These are phyloP conservation scores for Heliconius ismenius DNA, from an alignment of 2,888 invertebrate genomes.

Conservation along the genomic window DNA sequence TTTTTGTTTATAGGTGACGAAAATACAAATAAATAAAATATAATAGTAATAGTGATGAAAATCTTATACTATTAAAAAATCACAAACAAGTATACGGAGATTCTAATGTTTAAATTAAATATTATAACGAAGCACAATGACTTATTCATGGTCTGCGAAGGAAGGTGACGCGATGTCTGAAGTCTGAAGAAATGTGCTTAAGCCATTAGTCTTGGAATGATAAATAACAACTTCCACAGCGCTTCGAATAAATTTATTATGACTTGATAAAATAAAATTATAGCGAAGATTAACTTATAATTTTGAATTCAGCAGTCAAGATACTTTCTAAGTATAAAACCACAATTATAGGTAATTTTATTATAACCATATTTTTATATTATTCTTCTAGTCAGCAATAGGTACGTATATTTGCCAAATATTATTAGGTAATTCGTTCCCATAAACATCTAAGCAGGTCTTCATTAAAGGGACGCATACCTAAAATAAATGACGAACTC, in stretches of 20 bases:
- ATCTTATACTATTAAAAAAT: not conserved
- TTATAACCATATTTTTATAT: not conserved
- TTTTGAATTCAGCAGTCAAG: not conserved
- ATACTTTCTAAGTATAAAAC: not conserved
- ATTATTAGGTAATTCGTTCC: conserved; percentile 66
- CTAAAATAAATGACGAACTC: conserved; percentile 53
- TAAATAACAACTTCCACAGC: conserved; percentile 58
- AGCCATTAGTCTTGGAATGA: conserved; percentile 65
- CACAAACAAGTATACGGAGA: conserved; percentile 38
- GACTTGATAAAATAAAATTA: conserved; percentile 9
- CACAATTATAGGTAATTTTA: too few relatives aligned
- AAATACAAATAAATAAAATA: not conserved
- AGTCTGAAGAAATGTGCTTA: conserved; percentile 53
- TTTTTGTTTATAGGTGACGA: too few relatives aligned
- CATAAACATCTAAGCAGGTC: conserved; percentile 71
- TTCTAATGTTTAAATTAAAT: conserved; percentile 64
- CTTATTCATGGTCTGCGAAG: conserved; percentile 70
- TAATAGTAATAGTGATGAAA: not conserved
- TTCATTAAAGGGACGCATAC: conserved; percentile 67
- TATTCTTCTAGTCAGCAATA: conserved; percentile 46
- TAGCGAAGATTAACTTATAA: not conserved
- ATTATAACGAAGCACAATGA: conserved; percentile 76
- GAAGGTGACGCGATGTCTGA: conserved; percentile 70
- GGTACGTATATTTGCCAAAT: conserved; percentile 73
- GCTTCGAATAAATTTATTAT: conserved; percentile 15